Base-by-base conservation (phyloP, 2,888 invertebrate genomes). In the Harpagoxenus sublaevis region DNA sequence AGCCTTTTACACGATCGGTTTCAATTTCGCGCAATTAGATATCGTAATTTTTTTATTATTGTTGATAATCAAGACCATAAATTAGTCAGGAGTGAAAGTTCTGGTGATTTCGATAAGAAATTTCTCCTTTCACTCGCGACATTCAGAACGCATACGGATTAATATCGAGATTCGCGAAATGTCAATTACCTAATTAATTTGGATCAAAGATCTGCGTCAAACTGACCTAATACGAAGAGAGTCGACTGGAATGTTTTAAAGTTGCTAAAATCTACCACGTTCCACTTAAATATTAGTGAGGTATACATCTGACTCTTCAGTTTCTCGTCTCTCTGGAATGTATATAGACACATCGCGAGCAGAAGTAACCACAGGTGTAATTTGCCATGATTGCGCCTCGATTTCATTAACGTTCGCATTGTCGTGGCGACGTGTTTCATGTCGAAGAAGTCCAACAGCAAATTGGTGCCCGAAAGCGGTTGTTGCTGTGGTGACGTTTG, bases 311-410 rank as follows among this genome's bases (percentile, higher is more conserved):
- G 98, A 92, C 97, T 96, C 92, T 97, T 97, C 31, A 96, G 96
- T 87, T 97, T 97, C 92, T 98, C 98, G 93, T 98, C 98, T 93
- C 98, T 96, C 94, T 98, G 98, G 93, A 98, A 98, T 71, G 98
- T 97, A 91, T 98, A 98, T 73, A 98, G 95, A 0, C 96, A 97
- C 97, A 98, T 98, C 28, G 97, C 96, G 12, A 97, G 91, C 15
- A 98, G 96, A n/a, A 98, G 94, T 55, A 98, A 95, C 95, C 97
- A 96, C 3, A 98, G 94, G 88, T 97, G 97, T 51, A 96, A 92
- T 87, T 97, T 96, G 12, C 96, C 95, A 85, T 96, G 96, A 6
- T 96, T 95, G 0, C 95, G 92, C 15, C 98, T 95, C 66, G 95
- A 95, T 91, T 96, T 97, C 0, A 96, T 94, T 5, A 98, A 92